Conservation (phyloP, 53 echinoderm and acorn worm species). For the Mesocentrotus franciscanus region DNA sequence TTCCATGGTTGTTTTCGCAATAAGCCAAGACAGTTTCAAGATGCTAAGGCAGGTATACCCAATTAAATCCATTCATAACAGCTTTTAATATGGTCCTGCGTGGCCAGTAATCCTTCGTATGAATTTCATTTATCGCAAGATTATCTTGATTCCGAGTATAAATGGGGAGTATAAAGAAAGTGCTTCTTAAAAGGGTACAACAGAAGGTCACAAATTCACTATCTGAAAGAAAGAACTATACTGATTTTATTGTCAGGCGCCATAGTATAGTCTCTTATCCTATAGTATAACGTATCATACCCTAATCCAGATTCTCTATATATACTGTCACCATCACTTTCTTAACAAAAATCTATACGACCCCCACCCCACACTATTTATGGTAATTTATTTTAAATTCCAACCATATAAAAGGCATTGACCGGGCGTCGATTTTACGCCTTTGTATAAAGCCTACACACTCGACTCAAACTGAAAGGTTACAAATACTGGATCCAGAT, state of each 20-base stretch:
- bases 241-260: constrained; percentile 12
- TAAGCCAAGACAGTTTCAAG: not conserved
- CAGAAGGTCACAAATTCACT: not conserved
- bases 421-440: not conserved
- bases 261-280: not conserved
- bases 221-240: not conserved
- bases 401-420: not conserved
- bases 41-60: not conserved
- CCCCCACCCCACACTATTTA: not conserved
- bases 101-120: constrained; percentile 8
- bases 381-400: not conserved
- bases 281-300: not conserved
- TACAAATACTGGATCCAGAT: not conserved
- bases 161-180: not conserved
- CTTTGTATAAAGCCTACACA: not conserved
- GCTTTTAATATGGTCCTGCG: not conserved
- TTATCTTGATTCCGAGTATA: constrained; percentile 9
- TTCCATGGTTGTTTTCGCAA: constrained; percentile 11
- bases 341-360: not conserved
- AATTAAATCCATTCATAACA: constrained; percentile 36
- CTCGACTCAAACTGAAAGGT: not conserved
- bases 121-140: constrained; percentile 24
- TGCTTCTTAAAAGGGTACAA: constrained; percentile 16
- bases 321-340: not conserved
- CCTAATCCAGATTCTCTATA: not conserved